Evolutionary conservation across 2,797 vertebrate genomes (phyloP), one percentile per base, ranked within the genome.

Genomic region (Enteromius viviparus): DNA sequence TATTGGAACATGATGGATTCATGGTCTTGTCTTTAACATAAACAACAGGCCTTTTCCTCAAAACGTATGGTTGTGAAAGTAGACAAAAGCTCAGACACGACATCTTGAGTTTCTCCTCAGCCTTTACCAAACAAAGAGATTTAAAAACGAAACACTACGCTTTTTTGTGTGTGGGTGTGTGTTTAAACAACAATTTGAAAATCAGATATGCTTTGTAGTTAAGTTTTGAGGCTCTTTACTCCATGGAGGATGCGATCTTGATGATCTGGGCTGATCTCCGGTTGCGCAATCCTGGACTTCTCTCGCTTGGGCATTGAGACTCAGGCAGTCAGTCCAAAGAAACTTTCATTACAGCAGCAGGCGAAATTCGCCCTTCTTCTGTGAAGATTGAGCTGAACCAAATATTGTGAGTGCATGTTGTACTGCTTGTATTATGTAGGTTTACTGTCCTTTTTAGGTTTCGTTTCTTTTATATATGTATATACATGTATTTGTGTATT

Each of bases 321-420:
- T 58, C 26, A 60, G n/a, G 0, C 75, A 70, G 53, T 49, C 49
- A 71, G 66, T 80, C 53, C 29, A 70, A 76, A 69, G 74, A 76
- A 83, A 83, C 32, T 77, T 77, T 70, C 65, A 26, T 70, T 83
- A 58, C 37, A 78, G 75, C 74, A 49, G 81, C 81, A 60, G 65
- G 75, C 81, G 37, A 47, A 21, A 23, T 21, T 76, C 60, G 40
- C 81, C 60, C 12, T 69, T 83, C 81, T 83, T 83, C 81, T 83
- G 81, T 83, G 81, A 78, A 83, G 81, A 83, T 19, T 64, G 58
- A 64, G 69, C 69, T 81, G 55, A 49, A 72, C 69, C 51, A 78
- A 49, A 71, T 40, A 58, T 62, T 83, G 81, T 83, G 53, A 83
- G 81, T 83, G 49, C 29, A 69, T 14, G 15, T 9, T 60, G 6